A percentile compares a stretch with the other conserved stretches of the same genome.
Evolutionary conservation across 2,888 invertebrate genomes (phyloP).

Genomic region (Mycogona germanica): DNA sequence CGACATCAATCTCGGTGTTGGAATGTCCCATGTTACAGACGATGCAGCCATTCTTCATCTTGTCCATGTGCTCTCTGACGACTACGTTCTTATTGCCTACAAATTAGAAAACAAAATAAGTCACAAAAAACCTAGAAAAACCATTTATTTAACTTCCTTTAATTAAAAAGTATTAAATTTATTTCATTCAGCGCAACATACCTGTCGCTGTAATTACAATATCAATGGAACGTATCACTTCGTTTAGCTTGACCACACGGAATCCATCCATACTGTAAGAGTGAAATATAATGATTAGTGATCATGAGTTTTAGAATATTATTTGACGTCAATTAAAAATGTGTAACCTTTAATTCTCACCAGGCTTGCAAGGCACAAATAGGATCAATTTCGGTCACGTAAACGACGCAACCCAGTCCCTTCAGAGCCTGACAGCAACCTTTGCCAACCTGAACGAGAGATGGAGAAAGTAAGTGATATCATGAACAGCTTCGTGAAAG

Average conservation of each 20-base stretch:
- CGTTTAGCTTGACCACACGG: constrained; percentile 85
- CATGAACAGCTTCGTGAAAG: neutral
- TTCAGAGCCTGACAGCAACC: constrained; percentile 92
- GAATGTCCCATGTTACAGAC: constrained; percentile 97
- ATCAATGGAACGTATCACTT: constrained; percentile 82
- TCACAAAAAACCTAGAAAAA: neutral
- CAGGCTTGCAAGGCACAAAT: constrained; percentile 94
- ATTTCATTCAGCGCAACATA: constrained; percentile 19
- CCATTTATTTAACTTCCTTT: neutral
- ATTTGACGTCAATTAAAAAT: neutral
- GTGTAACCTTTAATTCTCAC: constrained; percentile 35
- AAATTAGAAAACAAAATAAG: neutral
- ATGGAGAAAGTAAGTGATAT: neutral
- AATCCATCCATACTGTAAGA: constrained; percentile 82
- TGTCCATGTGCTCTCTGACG: constrained; percentile 87
- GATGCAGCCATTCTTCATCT: constrained; percentile 90
- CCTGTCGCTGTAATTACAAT: constrained; percentile 94
- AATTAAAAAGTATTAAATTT: neutral
- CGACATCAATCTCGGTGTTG: constrained; percentile 90
- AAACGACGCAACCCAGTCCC: constrained; percentile 86
- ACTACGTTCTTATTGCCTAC: constrained; percentile 86
- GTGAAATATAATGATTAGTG: neutral
- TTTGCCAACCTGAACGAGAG: constrained; percentile 56
- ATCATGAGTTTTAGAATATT: neutral
- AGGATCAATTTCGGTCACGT: constrained; percentile 91